Conservation (phyloP, 2,888 invertebrate species). For the Athalia cordata region DNA sequence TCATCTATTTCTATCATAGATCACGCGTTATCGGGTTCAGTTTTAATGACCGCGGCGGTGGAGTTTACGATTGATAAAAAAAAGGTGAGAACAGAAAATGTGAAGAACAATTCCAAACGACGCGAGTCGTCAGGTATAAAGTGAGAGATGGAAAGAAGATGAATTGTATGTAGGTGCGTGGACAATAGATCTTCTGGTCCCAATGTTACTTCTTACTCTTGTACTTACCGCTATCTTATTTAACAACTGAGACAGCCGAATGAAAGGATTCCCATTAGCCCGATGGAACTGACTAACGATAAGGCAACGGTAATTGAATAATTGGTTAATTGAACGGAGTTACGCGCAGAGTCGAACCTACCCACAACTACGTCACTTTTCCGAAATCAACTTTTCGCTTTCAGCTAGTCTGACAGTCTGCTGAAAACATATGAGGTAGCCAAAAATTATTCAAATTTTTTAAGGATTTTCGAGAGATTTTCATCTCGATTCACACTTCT, state of each 20-base stretch:
- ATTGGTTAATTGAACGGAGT: conserved; percentile 37
- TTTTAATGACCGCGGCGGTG: no score
- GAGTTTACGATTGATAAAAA: no score
- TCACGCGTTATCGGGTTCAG: no score
- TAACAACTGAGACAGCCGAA: conserved; percentile 24
- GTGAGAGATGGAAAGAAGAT: no score
- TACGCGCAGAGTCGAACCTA: conserved; percentile 4
- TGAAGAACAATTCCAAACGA: no score
- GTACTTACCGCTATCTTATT: conserved; percentile 31
- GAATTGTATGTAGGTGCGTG: background rate
- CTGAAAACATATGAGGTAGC: background rate
- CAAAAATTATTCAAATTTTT: background rate
- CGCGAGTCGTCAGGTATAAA: no score
- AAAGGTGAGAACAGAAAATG: no score
- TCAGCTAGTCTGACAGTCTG: background rate
- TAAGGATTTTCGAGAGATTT: background rate
- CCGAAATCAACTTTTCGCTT: conserved; percentile 12
- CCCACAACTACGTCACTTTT: conserved; percentile 1
- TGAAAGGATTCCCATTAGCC: conserved; percentile 38
- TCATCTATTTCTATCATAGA: background rate
- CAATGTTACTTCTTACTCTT: conserved; percentile 25
- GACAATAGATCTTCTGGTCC: conserved; percentile 7
- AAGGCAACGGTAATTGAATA: conserved; percentile 29
- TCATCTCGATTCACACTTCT: background rate
- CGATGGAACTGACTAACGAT: conserved; percentile 22